Conservation (phyloP, 2,113 vertebrate genomes). For the Anguilla japonica region DNA sequence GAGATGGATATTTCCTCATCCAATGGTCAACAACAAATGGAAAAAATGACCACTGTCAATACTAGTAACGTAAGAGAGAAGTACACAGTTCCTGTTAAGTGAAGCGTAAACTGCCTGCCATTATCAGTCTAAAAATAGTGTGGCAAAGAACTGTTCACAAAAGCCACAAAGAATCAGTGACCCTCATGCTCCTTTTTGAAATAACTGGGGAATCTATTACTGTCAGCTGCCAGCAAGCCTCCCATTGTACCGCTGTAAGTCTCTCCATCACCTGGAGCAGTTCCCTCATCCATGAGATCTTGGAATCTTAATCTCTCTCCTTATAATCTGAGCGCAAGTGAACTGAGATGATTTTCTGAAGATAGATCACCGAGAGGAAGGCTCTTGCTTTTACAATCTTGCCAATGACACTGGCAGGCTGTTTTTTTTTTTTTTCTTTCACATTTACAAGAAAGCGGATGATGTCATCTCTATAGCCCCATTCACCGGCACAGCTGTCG, state of each 20-base stretch:
- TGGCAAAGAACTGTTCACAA: not conserved
- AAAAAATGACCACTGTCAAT: conserved; percentile 8
- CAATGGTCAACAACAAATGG: not conserved
- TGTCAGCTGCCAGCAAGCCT: not conserved
- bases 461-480: conserved; percentile 43
- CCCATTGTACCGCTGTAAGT: not conserved
- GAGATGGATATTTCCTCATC: not conserved
- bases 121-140: not conserved
- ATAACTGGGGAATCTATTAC: conserved; percentile 1
- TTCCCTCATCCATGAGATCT: not conserved
- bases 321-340: not conserved
- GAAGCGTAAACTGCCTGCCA: not conserved
- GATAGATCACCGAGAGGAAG: not conserved
- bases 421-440: not conserved
- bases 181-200: not conserved
- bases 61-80: not conserved
- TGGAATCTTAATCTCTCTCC: not conserved
- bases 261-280: not conserved
- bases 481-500: conserved; percentile 15
- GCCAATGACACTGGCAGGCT: not conserved
- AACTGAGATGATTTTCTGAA: conserved; percentile 3
- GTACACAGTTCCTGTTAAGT: not conserved
- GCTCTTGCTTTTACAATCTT: not conserved
- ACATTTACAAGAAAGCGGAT: conserved; percentile 31
- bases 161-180: conserved; percentile 8